A percentile compares a stretch with the other conserved stretches of the same genome.
These are phyloP conservation scores for Onychostoma macrolepis DNA, from an alignment of 2,113 vertebrate species.

Conservation along the genomic window DNA sequence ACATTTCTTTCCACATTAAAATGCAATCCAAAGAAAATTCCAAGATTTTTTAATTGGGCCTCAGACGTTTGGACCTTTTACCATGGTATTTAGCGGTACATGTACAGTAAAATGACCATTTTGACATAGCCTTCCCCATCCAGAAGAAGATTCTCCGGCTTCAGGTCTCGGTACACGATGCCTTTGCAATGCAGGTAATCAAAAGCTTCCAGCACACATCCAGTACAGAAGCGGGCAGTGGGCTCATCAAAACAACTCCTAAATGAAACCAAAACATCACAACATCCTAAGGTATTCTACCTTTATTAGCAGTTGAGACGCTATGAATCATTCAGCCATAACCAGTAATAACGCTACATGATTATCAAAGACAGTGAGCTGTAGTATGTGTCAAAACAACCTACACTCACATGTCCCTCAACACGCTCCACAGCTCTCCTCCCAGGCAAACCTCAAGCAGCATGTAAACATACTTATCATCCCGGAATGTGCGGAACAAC, in stretches of 20 bases:
- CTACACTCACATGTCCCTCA: slow-evolving; percentile 90
- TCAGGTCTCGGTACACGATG: slow-evolving; percentile 78
- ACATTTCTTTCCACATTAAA: neutral
- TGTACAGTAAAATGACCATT: slow-evolving; percentile 66
- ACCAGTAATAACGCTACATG: neutral
- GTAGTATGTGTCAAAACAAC: slow-evolving; percentile 50
- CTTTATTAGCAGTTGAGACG: neutral
- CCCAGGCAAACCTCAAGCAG: slow-evolving; percentile 92
- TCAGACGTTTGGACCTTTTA: neutral
- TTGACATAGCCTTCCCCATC: slow-evolving; percentile 77
- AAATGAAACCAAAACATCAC: slow-evolving; percentile 40
- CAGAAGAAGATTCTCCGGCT: slow-evolving; percentile 79
- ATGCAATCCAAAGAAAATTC: neutral
- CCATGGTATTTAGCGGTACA: neutral
- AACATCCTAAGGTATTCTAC: slow-evolving; percentile 1
- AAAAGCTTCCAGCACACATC: slow-evolving; percentile 79
- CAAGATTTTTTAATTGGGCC: neutral
- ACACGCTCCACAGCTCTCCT: slow-evolving; percentile 90
- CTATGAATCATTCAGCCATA: neutral
- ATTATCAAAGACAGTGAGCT: slow-evolving; percentile 23
- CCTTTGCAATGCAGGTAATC: slow-evolving; percentile 76
- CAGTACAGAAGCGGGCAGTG: slow-evolving; percentile 75
- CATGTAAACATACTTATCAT: slow-evolving; percentile 90
- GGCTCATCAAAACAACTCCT: slow-evolving; percentile 78
- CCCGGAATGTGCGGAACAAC: slow-evolving; percentile 89